phyloP scores from a whole-genome alignment of 2,113 vertebrate species.

The Campylomormyrus numenius region DNA sequence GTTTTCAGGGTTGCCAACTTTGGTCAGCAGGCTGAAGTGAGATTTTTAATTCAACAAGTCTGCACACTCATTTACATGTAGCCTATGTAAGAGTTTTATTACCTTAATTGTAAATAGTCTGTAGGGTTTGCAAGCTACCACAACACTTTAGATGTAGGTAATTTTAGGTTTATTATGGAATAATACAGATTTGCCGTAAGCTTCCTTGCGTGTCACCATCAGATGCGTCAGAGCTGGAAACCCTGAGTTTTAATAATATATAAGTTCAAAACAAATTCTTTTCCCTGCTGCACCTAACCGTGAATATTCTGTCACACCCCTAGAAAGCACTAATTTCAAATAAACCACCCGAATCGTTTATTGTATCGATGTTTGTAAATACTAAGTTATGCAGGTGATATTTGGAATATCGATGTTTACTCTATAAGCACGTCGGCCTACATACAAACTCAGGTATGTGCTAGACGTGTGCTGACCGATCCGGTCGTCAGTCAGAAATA shows the following conservation, averaged over 20 bases:
- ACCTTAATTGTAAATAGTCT: neutral
- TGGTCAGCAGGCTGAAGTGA: neutral
- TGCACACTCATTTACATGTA: neutral
- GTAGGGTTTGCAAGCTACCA: neutral
- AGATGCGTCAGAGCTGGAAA: too few relatives aligned
- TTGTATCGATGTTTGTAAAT: neutral
- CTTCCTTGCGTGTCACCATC: neutral
- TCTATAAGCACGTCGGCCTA: neutral
- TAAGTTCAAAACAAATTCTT: neutral
- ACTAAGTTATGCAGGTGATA: neutral
- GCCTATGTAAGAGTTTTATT: neutral
- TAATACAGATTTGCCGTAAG: neutral
- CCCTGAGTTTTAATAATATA: neutral
- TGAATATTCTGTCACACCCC: neutral
- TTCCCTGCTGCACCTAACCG: neutral
- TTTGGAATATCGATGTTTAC: neutral
- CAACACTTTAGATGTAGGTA: neutral
- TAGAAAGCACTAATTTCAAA: neutral
- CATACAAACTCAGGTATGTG: neutral
- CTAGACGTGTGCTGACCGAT: neutral
- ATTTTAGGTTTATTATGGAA: neutral
- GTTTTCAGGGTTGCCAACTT: neutral
- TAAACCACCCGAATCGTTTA: neutral
- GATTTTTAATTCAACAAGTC: neutral
- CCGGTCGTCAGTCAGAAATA: neutral